Percentiles rank a stretch among this genome's conserved stretches.
Conservation (phyloP, 2,113 vertebrate genomes). For the Aepyceros melampus region DNA sequence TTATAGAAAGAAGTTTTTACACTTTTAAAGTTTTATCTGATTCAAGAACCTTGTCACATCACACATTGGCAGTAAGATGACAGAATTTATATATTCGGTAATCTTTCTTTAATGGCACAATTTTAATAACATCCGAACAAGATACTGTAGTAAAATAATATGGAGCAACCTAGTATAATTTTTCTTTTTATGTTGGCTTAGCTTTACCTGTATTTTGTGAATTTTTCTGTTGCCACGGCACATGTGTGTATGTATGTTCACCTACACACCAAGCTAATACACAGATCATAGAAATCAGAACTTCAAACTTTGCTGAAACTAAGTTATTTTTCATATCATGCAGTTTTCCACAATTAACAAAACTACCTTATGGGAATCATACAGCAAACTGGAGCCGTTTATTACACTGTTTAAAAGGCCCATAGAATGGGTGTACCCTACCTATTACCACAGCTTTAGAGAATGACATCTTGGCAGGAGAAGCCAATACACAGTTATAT, state of each 20-base stretch:
- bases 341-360: constrained; percentile 57
- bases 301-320: not conserved
- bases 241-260: not conserved
- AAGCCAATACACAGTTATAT: constrained; percentile 50
- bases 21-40: not conserved
- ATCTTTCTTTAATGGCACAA: not conserved
- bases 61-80: not conserved
- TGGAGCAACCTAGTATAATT: not conserved
- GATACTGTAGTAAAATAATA: not conserved
- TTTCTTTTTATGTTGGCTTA: not conserved
- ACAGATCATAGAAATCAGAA: not conserved
- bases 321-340: not conserved
- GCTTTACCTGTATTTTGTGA: not conserved
- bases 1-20: not conserved
- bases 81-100: not conserved
- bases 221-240: not conserved
- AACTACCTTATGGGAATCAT: not conserved
- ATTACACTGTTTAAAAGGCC: not conserved
- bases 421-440: constrained; percentile 64
- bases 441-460: constrained; percentile 19
- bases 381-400: constrained; percentile 38
- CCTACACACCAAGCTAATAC: not conserved
- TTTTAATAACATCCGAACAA: not conserved
- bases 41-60: not conserved
- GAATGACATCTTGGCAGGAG: constrained; percentile 64